Evolutionary conservation across 2,888 invertebrate species (phyloP).

Genomic region (Acanthococcus lagerstroemiae): DNA sequence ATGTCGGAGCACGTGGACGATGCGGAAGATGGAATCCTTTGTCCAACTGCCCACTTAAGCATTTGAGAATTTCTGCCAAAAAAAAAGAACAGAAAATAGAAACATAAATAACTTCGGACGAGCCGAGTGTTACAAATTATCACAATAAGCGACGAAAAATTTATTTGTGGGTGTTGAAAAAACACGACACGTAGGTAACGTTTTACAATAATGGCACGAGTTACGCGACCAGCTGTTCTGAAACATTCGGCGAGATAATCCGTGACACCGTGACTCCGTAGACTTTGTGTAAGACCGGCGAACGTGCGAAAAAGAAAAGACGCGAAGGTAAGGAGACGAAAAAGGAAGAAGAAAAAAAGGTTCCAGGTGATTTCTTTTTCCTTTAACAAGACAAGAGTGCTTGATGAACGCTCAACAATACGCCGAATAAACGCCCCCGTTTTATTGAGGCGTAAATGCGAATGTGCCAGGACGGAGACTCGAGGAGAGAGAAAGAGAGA

Average conservation of each 20-base stretch:
- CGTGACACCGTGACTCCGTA: no score
- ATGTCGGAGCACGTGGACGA: slow-evolving; percentile 26
- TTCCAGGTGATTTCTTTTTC: slow-evolving; percentile 24
- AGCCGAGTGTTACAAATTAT: slow-evolving; percentile 2
- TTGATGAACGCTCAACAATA: slow-evolving; percentile 15
- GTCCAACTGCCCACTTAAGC: slow-evolving; percentile 40
- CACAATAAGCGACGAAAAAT: not conserved
- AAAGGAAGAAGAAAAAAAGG: not conserved
- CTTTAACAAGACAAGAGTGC: slow-evolving; percentile 9
- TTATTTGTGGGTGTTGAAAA: not conserved
- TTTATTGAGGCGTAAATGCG: no score
- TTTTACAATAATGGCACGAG: not conserved
- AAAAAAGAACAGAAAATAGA: slow-evolving; percentile 1
- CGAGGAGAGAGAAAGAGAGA: not conserved
- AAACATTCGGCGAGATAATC: slow-evolving; percentile 5
- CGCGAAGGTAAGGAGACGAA: not conserved
- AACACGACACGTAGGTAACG: no score
- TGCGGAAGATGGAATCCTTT: slow-evolving; percentile 30
- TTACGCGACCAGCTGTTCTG: not conserved
- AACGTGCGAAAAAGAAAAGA: slow-evolving; percentile 1
- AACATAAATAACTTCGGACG: not conserved
- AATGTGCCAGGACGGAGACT: not conserved
- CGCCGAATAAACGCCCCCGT: slow-evolving; percentile 16
- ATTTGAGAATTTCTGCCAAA: slow-evolving; percentile 33
- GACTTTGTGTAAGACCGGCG: no score